Evolutionary conservation across 2,113 vertebrate species (phyloP).

Genomic region (Mirounga angustirostris): DNA sequence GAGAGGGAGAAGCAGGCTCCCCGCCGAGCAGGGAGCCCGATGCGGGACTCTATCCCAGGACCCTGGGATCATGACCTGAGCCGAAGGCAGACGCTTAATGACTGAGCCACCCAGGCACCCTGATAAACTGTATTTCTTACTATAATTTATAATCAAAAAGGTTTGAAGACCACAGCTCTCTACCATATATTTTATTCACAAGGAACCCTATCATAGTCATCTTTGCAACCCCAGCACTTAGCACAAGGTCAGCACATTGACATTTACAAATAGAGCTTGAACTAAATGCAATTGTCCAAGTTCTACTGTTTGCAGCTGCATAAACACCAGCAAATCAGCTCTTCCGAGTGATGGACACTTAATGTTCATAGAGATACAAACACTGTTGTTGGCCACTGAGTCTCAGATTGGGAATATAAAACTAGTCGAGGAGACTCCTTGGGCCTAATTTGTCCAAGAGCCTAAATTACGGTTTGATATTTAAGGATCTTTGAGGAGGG

Average conservation of each 20-base stretch:
- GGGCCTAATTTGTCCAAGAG: background rate
- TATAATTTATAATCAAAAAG: background rate
- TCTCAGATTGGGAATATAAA: background rate
- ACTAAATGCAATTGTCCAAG: background rate
- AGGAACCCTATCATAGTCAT: background rate
- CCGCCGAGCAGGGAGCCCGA: no score
- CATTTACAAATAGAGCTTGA: background rate
- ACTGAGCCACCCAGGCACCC: no score
- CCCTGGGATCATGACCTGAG: no score
- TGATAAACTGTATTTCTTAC: background rate
- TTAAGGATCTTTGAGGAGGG: background rate
- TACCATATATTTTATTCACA: background rate
- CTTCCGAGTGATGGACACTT: no score
- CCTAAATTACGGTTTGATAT: background rate
- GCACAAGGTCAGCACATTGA: background rate
- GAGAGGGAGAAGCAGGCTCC: no score
- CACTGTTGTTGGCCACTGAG: background rate
- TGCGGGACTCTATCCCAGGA: no score
- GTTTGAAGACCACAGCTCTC: background rate
- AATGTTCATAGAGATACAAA: background rate
- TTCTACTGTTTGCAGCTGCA: background rate
- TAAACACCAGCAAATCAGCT: background rate
- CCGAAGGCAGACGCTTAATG: no score
- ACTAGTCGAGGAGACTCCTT: background rate
- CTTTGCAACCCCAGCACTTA: background rate